These are phyloP conservation scores for Chloroclysta siterata DNA, from an alignment of 2,888 invertebrate genomes.

Conservation along the genomic window DNA sequence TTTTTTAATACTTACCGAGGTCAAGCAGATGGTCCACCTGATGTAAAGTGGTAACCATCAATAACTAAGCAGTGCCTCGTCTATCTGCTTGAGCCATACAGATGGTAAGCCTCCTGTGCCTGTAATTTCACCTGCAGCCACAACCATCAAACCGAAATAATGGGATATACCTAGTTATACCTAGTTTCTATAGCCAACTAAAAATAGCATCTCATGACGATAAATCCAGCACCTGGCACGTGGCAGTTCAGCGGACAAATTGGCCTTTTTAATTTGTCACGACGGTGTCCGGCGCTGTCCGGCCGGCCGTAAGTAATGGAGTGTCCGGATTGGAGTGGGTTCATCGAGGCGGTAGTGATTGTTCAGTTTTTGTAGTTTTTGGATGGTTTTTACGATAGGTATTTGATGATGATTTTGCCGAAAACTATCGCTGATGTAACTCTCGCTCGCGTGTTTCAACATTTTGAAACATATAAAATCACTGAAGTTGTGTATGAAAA, in stretches of 20 bases:
- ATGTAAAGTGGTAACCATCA: too few species aligned
- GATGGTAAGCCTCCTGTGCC: too few species aligned
- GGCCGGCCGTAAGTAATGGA: slow-evolving; percentile 30
- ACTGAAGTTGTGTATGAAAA: too few species aligned
- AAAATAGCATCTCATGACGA: slow-evolving; percentile 13
- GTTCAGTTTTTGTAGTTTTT: slow-evolving; percentile 11
- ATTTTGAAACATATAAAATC: too few species aligned
- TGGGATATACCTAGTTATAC: too few species aligned
- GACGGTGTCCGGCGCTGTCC: slow-evolving; percentile 30
- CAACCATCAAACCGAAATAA: too few species aligned
- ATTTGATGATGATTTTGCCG: neutral
- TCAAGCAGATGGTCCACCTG: too few species aligned
- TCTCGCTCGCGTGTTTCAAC: too few species aligned
- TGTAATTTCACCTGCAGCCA: too few species aligned
- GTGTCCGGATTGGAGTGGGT: slow-evolving; percentile 30
- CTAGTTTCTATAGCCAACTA: neutral
- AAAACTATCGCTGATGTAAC: neutral
- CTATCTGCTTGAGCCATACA: too few species aligned
- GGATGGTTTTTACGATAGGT: slow-evolving; percentile 12
- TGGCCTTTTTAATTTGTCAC: slow-evolving; percentile 43
- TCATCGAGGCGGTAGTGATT: slow-evolving; percentile 15
- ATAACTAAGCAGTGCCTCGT: too few species aligned
- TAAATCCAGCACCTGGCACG: slow-evolving; percentile 33
- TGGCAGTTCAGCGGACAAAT: slow-evolving; percentile 33
- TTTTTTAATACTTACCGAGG: too few species aligned